A percentile compares a stretch with the other conserved stretches of the same genome.
phyloP scores from a whole-genome alignment of 2,888 invertebrate species.

The Blastobasis lacticolella region DNA sequence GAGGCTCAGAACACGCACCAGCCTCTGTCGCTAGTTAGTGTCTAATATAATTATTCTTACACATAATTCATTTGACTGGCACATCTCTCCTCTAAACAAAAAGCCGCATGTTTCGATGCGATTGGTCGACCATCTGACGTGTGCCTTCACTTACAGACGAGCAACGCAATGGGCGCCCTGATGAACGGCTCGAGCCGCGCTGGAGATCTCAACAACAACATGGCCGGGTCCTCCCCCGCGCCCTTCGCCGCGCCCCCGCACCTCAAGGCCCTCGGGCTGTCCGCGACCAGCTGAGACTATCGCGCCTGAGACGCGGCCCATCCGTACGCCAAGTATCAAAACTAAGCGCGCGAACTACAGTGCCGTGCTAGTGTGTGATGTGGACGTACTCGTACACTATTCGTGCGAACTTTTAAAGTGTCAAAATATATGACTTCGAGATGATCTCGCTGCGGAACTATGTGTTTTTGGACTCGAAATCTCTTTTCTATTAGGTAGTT shows the following conservation, averaged over 20 bases:
- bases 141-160: conserved; percentile 41
- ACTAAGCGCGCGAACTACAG: conserved; percentile 27
- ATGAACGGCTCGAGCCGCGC: conserved; percentile 73
- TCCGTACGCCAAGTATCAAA: conserved; percentile 64
- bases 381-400: not conserved
- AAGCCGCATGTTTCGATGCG: too few relatives aligned
- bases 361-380: not conserved
- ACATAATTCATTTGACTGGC: too few relatives aligned
- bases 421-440: conserved; percentile 1
- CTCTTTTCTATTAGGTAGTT: not conserved
- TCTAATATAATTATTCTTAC: too few relatives aligned
- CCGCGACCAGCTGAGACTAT: conserved; percentile 78
- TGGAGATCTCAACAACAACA: conserved; percentile 81
- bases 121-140: not conserved
- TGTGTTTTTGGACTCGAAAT: not conserved
- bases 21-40: too few relatives aligned
- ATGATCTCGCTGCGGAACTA: not conserved
- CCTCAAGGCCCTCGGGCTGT: conserved; percentile 74
- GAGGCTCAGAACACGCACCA: too few relatives aligned
- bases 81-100: too few relatives aligned
- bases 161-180: conserved; percentile 59
- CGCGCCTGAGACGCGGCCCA: conserved; percentile 63
- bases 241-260: conserved; percentile 67
- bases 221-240: conserved; percentile 72
- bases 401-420: conserved; percentile 1